Conservation (phyloP, 1,140 invertebrate species). For the Drosophila teissieri region DNA sequence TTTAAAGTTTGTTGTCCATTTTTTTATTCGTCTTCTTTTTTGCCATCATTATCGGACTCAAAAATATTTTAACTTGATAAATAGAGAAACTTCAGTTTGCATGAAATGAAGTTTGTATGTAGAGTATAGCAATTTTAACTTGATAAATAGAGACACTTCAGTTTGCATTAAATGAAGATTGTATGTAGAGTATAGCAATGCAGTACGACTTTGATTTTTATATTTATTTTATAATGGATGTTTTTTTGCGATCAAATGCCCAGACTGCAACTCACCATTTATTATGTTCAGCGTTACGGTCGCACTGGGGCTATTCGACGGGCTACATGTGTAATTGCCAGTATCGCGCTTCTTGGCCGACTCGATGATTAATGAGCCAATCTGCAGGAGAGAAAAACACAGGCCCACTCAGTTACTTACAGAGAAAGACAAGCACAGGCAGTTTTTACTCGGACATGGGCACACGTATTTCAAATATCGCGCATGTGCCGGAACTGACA, state of each 20-base stretch:
- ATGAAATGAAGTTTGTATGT: no score
- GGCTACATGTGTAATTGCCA: slow-evolving; percentile 85
- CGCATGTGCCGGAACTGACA: slow-evolving; percentile 39
- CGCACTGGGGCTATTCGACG: slow-evolving; percentile 84
- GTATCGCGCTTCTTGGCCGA: slow-evolving; percentile 84
- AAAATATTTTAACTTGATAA: no score
- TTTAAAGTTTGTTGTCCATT: no score
- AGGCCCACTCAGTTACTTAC: slow-evolving; percentile 26
- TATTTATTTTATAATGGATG: background rate
- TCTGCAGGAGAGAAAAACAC: slow-evolving; percentile 57
- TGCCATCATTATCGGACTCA: no score
- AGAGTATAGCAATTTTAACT: no score
- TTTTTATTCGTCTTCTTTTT: no score
- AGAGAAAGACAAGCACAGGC: slow-evolving; percentile 42
- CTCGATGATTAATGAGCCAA: slow-evolving; percentile 85
- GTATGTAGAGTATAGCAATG: no score
- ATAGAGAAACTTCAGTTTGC: no score
- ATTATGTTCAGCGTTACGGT: slow-evolving; percentile 84
- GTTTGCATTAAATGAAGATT: no score
- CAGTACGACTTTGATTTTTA: background rate
- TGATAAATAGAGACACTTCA: no score
- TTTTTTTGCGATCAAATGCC: slow-evolving; percentile 10
- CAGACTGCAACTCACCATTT: slow-evolving; percentile 77
- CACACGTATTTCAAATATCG: slow-evolving; percentile 68
- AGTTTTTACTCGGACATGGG: slow-evolving; percentile 42